A percentile compares a stretch with the other conserved stretches of the same genome.
phyloP scores from a whole-genome alignment of 2,113 vertebrate genomes.

The Sminthopsis crassicaudata region DNA sequence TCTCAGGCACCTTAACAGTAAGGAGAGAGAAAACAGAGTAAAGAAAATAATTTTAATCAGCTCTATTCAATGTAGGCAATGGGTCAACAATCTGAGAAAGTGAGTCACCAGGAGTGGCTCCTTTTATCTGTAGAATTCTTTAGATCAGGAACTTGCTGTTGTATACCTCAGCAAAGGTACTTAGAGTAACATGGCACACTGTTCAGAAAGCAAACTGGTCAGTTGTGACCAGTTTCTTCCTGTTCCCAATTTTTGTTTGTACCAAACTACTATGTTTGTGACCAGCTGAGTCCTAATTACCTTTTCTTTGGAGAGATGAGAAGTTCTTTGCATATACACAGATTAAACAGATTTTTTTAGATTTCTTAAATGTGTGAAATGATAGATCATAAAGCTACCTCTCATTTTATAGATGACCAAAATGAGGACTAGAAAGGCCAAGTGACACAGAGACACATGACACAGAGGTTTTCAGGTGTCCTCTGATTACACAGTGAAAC shows the following conservation, averaged over 20 bases:
- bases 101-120: background rate
- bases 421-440: background rate
- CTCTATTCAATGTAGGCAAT: background rate
- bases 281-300: background rate
- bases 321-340: background rate
- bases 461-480: background rate
- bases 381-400: background rate
- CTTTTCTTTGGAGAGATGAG: slow-evolving; percentile 22
- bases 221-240: background rate
- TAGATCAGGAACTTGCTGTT: background rate
- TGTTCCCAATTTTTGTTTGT: background rate
- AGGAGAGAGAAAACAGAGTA: background rate
- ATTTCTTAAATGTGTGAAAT: background rate
- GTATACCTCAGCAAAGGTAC: background rate
- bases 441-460: background rate
- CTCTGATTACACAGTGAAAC: background rate
- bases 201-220: background rate
- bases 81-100: background rate
- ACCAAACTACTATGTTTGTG: background rate
- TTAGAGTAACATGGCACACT: background rate
- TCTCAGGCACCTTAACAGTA: background rate
- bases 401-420: background rate
- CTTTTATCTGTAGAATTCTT: background rate
- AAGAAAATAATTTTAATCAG: background rate
- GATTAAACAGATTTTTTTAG: slow-evolving; percentile 6